A percentile compares a stretch with the other conserved stretches of the same genome.
These are phyloP conservation scores for Thunnus maccoyii DNA, from an alignment of 2,113 vertebrate genomes.

Conservation along the genomic window DNA sequence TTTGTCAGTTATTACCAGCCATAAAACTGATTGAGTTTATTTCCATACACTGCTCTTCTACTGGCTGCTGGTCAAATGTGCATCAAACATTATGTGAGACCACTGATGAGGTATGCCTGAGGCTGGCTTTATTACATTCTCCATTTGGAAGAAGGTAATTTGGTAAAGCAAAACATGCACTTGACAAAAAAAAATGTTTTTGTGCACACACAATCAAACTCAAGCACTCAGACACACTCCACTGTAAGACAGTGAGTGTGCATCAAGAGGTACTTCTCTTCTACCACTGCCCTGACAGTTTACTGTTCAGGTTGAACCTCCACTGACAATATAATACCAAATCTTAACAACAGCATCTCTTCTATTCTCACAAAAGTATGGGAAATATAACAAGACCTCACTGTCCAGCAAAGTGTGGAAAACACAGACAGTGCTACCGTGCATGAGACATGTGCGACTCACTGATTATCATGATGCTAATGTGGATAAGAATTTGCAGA, in stretches of 20 bases:
- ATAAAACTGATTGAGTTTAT: neutral
- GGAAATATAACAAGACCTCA: slow-evolving; percentile 9
- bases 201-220: neutral
- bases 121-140: slow-evolving; percentile 18
- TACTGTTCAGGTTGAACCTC: slow-evolving; percentile 21
- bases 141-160: slow-evolving; percentile 14
- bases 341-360: slow-evolving; percentile 30
- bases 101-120: neutral
- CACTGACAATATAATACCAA: slow-evolving; percentile 32
- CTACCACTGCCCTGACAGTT: slow-evolving; percentile 37
- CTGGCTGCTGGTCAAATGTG: slow-evolving; percentile 13
- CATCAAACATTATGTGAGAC: neutral
- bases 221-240: neutral
- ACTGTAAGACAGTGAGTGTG: neutral
- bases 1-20: neutral
- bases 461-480: slow-evolving; percentile 47
- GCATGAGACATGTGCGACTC: slow-evolving; percentile 30
- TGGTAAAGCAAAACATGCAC: slow-evolving; percentile 46
- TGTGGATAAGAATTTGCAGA: slow-evolving; percentile 54
- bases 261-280: slow-evolving; percentile 22
- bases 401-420: slow-evolving; percentile 12
- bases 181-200: neutral
- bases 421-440: slow-evolving; percentile 36
- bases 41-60: neutral
- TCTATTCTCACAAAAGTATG: neutral